phyloP scores from a whole-genome alignment of 2,797 vertebrate species.

The Vultur gryphus region DNA sequence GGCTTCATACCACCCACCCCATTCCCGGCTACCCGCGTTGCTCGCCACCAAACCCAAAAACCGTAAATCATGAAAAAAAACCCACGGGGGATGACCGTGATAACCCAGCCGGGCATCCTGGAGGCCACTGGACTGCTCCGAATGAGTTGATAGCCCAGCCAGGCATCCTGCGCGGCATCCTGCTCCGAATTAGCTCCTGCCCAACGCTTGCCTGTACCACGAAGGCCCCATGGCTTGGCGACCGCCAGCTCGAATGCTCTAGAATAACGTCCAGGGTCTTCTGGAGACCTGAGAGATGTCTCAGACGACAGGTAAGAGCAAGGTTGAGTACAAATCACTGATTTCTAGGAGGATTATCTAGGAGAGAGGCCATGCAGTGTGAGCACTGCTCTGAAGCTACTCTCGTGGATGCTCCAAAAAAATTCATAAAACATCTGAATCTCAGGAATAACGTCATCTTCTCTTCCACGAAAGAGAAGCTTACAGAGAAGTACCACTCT shows the following conservation, averaged over 20 bases:
- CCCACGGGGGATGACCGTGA: rapidly evolving
- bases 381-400: not conserved
- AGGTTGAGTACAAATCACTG: not conserved
- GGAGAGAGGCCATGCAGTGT: not conserved
- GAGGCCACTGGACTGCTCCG: not conserved
- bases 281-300: not conserved
- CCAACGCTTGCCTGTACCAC: not conserved
- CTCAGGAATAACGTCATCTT: not conserved
- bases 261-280: not conserved
- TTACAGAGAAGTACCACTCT: not conserved
- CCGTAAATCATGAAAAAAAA: rapidly evolving
- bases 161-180: not conserved
- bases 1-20: not conserved
- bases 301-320: not conserved
- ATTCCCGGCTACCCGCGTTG: rapidly evolving
- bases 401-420: not conserved
- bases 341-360: not conserved
- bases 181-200: not conserved
- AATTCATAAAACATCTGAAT: not conserved
- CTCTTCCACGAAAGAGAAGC: not conserved
- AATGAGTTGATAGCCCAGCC: not conserved
- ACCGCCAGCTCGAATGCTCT: not conserved
- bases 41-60: not conserved
- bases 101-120: not conserved
- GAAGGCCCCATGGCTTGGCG: not conserved